Conservation (phyloP, 30 jellyfish, hydroid and myxozoan genomes). For the Clytia hemisphaerica region DNA sequence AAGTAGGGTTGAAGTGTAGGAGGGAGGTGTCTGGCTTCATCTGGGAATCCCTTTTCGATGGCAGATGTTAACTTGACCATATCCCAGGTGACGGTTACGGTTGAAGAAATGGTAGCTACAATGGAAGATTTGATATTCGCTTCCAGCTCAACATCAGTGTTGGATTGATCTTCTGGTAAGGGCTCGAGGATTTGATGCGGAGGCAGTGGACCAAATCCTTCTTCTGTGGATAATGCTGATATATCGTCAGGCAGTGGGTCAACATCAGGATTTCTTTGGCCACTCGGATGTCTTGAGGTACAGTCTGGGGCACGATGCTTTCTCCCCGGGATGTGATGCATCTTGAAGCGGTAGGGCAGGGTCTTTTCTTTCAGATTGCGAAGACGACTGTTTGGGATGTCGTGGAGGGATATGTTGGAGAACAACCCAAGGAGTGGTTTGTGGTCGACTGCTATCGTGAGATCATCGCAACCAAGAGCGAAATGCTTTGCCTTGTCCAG, state of each 20-base stretch:
- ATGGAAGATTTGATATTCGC: constrained; percentile 16
- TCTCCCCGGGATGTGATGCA: constrained; percentile 1
- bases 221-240: background rate
- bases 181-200: background rate
- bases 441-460: too few relatives aligned
- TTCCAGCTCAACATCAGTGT: constrained; percentile 11
- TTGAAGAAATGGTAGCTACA: constrained; percentile 13
- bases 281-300: too few relatives aligned
- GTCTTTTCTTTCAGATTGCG: background rate
- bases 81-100: constrained; percentile 3
- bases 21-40: constrained; percentile 4
- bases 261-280: background rate
- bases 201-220: background rate
- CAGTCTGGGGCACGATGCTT: background rate
- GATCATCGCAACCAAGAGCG: constrained; percentile 37
- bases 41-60: constrained; percentile 7
- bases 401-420: constrained; percentile 6
- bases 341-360: background rate
- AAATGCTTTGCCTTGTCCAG: constrained; percentile 24
- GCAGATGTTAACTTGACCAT: constrained; percentile 6
- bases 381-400: too few relatives aligned
- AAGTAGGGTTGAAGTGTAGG: background rate
- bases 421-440: constrained; percentile 19
- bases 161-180: too few relatives aligned
- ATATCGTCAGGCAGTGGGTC: constrained; percentile 5